Evolutionary conservation across 2,888 invertebrate species (phyloP), one percentile per base, ranked within the genome.

Genomic region (Lasius platythorax): DNA sequence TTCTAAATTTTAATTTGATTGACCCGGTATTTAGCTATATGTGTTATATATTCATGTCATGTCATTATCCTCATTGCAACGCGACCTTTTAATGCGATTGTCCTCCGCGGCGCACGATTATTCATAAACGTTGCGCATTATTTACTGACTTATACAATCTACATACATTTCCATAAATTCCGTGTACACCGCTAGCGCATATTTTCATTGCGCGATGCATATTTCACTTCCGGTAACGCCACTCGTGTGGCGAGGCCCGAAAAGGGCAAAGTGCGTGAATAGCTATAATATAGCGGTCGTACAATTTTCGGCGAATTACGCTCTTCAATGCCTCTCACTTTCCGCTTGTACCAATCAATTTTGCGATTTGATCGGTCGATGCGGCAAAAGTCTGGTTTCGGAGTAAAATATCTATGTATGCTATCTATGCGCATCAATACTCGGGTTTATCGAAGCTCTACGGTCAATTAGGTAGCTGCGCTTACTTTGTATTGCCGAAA

Each of bases 381-480:
- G 83, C 66, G 50, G 53, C 30, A 23, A 50, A 79, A 63, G 28
- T 30, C 82, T 73, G 87, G 87, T 90, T 91, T 89, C 87, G 76
- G 87, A 91, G 86, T 87, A 91, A 90, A 89, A 90, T 88, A 23
- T 23, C 23, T 23, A 23, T 23, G 23, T 23, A 68, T 78, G 82
- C 75, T 91, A 91, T 90, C 91, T 93, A 86, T 91, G 85, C 82
- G 83, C 84, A 87, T 85, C 91, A 88, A 91, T 91, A 90, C 87
- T 85, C 84, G 85, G 88, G 89, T 93, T 93, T 93, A 89, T 90
- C 84, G 82, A 90, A 82, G 88, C 89, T 87, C 90, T 89, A 87
- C 89, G 82, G 89, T 90, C 92, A 93, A 93, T 93, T 93, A 63
- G 18, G 30, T 74, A 93, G 92, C 90, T 88, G 85, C 85, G 86